Evolutionary conservation across 1,140 invertebrate genomes (phyloP).

Genomic region (Adoxophyes honmai): DNA sequence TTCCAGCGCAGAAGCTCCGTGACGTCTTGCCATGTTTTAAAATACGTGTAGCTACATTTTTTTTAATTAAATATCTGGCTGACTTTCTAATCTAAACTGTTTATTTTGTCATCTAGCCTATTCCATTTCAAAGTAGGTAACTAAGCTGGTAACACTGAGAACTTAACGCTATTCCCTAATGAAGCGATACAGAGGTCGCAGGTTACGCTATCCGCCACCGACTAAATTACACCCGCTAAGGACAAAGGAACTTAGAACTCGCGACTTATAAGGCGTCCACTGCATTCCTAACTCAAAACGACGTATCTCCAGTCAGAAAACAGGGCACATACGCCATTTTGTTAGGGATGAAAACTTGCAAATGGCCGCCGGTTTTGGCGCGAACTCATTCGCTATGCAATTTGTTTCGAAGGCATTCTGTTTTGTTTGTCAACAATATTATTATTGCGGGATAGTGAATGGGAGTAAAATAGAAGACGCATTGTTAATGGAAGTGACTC

Average conservation of each 20-base stretch:
- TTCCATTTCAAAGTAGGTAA: too few species aligned
- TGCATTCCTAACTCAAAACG: too few species aligned
- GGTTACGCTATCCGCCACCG: conserved; percentile 1
- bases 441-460: conserved; percentile 2
- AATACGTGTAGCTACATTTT: too few species aligned
- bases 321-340: too few species aligned
- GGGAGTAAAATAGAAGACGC: neutral
- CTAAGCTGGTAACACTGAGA: too few species aligned
- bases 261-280: neutral
- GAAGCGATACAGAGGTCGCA: conserved; percentile 2
- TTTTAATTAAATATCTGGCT: too few species aligned
- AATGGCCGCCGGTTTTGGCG: conserved; percentile 12
- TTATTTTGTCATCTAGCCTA: too few species aligned
- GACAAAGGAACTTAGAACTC: neutral
- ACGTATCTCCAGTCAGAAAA: too few species aligned
- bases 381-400: conserved; percentile 14
- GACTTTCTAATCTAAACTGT: too few species aligned
- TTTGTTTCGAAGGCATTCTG: conserved; percentile 4
- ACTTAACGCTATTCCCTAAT: neutral
- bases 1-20: too few species aligned
- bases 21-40: too few species aligned
- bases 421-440: conserved; percentile 14
- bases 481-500: neutral
- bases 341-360: too few species aligned
- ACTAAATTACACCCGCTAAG: conserved; percentile 8